Evolutionary conservation across 2,797 vertebrate species (phyloP).

Genomic region (Betta splendens): DNA sequence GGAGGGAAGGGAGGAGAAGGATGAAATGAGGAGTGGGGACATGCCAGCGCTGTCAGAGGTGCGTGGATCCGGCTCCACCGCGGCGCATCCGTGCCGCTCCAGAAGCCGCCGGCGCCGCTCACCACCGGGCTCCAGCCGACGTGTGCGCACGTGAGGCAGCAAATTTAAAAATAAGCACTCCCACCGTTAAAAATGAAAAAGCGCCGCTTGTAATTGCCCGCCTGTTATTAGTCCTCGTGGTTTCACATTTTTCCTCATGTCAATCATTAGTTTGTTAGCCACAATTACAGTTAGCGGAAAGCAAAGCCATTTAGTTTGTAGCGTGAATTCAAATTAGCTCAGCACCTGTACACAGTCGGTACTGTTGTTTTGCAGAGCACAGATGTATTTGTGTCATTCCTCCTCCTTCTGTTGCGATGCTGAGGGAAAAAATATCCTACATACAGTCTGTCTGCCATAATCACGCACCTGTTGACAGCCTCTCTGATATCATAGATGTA

Average conservation of each 20-base stretch:
- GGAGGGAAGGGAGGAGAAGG: constrained; percentile 38
- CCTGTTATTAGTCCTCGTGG: constrained; percentile 2
- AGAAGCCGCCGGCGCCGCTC: constrained; percentile 61
- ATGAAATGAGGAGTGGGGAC: constrained; percentile 47
- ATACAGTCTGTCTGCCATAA: constrained; percentile 70
- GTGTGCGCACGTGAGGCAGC: constrained; percentile 21
- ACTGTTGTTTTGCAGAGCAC: constrained; percentile 57
- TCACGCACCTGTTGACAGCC: constrained; percentile 68
- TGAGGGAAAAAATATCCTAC: constrained; percentile 34
- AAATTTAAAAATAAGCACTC: not conserved
- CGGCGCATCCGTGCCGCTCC: constrained; percentile 60
- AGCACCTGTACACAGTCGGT: constrained; percentile 60
- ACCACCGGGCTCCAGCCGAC: constrained; percentile 34
- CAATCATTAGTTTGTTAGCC: constrained; percentile 36
- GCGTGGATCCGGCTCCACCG: constrained; percentile 48
- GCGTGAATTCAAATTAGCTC: constrained; percentile 52
- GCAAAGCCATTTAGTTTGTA: constrained; percentile 18
- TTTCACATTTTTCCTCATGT: constrained; percentile 8
- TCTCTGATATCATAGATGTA: constrained; percentile 61
- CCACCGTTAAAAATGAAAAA: constrained; percentile 19
- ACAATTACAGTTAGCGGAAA: constrained; percentile 25
- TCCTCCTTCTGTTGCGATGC: constrained; percentile 58
- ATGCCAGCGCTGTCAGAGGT: constrained; percentile 65
- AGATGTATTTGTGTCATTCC: constrained; percentile 63
- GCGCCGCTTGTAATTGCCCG: constrained; percentile 11